Evolutionary conservation across 2,888 invertebrate species (phyloP).

Genomic region (Ceratothoa steindachneri): DNA sequence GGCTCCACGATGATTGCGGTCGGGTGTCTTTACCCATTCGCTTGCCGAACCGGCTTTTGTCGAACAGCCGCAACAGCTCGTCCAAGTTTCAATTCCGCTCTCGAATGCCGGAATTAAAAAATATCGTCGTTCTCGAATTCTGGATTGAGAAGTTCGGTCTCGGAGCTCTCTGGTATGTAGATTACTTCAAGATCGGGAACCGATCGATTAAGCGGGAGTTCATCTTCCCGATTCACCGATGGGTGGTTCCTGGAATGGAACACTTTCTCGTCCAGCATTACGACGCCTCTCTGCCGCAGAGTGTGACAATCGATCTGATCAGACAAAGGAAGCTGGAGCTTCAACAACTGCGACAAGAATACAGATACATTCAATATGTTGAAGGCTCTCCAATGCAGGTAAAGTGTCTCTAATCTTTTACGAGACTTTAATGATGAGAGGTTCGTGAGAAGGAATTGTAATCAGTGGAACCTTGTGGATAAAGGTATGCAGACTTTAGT

Average conservation of each 20-base stretch:
- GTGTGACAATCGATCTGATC: constrained; percentile 42
- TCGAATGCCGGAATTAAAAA: constrained; percentile 19
- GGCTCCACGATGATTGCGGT: constrained; percentile 52
- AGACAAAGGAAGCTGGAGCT: constrained; percentile 29
- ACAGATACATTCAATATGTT: constrained; percentile 25
- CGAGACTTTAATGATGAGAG: background rate
- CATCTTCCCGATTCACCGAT: constrained; percentile 53
- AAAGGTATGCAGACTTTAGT: too few species aligned
- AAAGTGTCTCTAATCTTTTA: background rate
- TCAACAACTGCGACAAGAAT: constrained; percentile 9
- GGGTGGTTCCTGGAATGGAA: constrained; percentile 52
- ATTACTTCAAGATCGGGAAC: constrained; percentile 47
- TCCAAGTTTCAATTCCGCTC: constrained; percentile 24
- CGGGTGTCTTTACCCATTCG: constrained; percentile 50
- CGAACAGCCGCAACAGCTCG: constrained; percentile 28
- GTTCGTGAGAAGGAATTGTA: too few species aligned
- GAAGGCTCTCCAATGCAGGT: constrained; percentile 26
- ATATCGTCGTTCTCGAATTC: constrained; percentile 51
- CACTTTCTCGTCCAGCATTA: constrained; percentile 52
- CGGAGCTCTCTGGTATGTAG: constrained; percentile 53
- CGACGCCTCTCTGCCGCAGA: constrained; percentile 53
- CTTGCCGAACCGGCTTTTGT: constrained; percentile 50
- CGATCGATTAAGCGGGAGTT: constrained; percentile 14
- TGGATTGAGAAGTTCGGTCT: constrained; percentile 53
- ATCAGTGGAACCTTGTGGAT: too few species aligned